Percentiles rank a stretch among this genome's conserved stretches.
Evolutionary conservation across 1,140 invertebrate genomes (phyloP).

Genomic region (Drosophila pandora): DNA sequence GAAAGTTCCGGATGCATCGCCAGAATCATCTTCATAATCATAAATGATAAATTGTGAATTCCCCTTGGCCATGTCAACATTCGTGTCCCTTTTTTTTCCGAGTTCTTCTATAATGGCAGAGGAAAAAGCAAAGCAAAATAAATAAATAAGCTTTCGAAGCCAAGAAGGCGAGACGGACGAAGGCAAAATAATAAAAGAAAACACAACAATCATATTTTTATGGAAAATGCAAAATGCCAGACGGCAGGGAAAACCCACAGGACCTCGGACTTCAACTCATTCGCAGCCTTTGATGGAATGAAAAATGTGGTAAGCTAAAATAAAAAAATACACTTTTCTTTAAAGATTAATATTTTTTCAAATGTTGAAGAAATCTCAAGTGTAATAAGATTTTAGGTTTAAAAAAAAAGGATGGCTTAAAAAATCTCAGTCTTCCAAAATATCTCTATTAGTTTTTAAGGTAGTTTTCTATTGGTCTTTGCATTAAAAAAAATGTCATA

Average conservation of each 20-base stretch:
- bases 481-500: no score
- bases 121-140: constrained; percentile 36
- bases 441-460: no score
- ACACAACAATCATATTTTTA: constrained; percentile 77
- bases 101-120: constrained; percentile 48
- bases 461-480: no score
- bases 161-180: constrained; percentile 23
- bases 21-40: constrained; percentile 54
- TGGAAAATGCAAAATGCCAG: constrained; percentile 60
- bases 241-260: constrained; percentile 33
- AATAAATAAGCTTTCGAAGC: constrained; percentile 41
- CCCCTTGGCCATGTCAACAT: constrained; percentile 59
- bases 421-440: neutral
- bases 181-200: constrained; percentile 65
- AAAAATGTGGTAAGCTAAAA: neutral
- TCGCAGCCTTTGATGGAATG: constrained; percentile 10
- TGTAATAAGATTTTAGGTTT: no score
- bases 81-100: constrained; percentile 38
- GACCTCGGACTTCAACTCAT: constrained; percentile 33
- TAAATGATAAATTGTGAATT: constrained; percentile 70
- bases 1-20: constrained; percentile 29
- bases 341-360: no score
- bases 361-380: no score
- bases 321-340: no score
- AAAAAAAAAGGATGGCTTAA: neutral